Evolutionary conservation across 2,797 vertebrate genomes (phyloP).

Genomic region (Microchirus variegatus): DNA sequence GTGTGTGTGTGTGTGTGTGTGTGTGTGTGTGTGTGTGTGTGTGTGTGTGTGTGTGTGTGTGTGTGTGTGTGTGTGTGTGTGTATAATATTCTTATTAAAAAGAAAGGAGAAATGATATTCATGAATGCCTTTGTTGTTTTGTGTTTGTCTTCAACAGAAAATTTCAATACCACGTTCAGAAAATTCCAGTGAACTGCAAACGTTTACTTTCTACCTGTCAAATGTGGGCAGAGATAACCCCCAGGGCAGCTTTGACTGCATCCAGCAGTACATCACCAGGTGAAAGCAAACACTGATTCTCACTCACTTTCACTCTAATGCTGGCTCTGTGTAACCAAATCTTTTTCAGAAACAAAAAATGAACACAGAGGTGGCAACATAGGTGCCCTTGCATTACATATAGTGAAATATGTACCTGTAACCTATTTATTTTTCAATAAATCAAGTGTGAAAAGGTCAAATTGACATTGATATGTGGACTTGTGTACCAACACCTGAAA

Average conservation of each 20-base stretch:
- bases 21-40: background rate
- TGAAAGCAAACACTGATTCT: constrained; percentile 62
- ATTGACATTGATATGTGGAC: too few species aligned
- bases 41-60: background rate
- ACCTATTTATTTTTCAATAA: background rate
- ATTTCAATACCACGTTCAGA: constrained; percentile 92
- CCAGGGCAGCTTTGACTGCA: constrained; percentile 97
- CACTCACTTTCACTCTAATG: constrained; percentile 2
- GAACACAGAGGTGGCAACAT: too few species aligned
- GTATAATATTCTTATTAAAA: too few species aligned
- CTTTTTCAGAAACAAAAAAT: background rate
- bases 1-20: background rate
- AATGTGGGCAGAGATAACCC: constrained; percentile 96
- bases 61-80: constrained; percentile 1
- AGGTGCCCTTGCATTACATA: background rate
- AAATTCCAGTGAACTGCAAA: constrained; percentile 83
- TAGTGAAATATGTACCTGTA: background rate
- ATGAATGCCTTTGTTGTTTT: background rate
- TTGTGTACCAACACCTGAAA: too few species aligned
- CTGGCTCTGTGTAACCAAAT: background rate
- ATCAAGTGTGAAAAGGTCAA: background rate
- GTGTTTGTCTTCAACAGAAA: constrained; percentile 82
- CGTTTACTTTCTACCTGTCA: constrained; percentile 95
- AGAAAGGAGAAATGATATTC: too few species aligned
- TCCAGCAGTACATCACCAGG: constrained; percentile 97